phyloP scores from a whole-genome alignment of 2,888 invertebrate species.

The Lycocerus yunnanus region DNA sequence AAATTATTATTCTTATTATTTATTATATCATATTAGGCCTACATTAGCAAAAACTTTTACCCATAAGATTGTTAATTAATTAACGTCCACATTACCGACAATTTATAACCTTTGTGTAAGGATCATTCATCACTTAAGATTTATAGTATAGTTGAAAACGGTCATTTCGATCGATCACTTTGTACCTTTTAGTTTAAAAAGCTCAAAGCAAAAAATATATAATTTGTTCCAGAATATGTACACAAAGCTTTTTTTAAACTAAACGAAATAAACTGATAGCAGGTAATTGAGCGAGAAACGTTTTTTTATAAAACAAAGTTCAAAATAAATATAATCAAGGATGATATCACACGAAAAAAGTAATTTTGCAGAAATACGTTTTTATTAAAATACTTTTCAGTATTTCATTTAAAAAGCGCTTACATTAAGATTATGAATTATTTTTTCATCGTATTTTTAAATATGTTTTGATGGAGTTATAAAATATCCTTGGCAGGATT shows the following conservation, averaged over 20 bases:
- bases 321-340: background rate
- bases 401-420: background rate
- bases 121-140: background rate
- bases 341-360: background rate
- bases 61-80: background rate
- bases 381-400: background rate
- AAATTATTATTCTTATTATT: background rate
- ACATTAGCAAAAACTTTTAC: background rate
- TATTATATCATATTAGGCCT: background rate
- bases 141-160: background rate
- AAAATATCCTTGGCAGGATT: background rate
- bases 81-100: background rate
- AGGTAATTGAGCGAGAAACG: background rate
- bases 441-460: background rate
- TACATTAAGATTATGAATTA: background rate
- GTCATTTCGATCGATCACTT: background rate
- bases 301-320: background rate
- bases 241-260: background rate
- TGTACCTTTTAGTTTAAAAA: background rate
- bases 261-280: background rate
- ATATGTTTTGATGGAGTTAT: background rate
- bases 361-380: background rate
- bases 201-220: background rate
- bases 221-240: background rate
- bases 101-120: background rate